Base-by-base conservation (phyloP, 2,888 invertebrate genomes). In the Chrysopilus asiliformis region DNA sequence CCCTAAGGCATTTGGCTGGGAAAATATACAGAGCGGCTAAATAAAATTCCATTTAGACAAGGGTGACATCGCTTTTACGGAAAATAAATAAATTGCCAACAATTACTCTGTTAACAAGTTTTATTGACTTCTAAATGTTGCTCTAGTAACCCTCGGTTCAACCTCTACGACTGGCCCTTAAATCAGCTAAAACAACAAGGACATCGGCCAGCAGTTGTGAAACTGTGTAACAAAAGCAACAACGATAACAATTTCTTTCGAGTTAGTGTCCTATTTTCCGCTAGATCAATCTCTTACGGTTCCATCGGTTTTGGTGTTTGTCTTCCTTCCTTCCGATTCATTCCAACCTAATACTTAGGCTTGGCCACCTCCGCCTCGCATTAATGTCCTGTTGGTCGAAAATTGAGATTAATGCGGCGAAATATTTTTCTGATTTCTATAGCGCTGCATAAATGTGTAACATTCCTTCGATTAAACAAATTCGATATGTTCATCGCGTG, bases 21-120 rank as follows among this genome's bases (percentile, higher is more conserved):
- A n/a, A n/a, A n/a, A n/a, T n/a, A n/a, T n/a, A n/a, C n/a, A n/a
- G n/a, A n/a, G n/a, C 22, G 10, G 22, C 10, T 10, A 22, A 22
- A 22, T 22, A 22, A 22, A 22, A 22, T 7, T 22, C 22, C 22
- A 22, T 22, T 22, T 22, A 10, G 22, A 7, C 22, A 22, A 22
- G 22, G 22, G 22, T 22, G 22, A 22, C 22, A 22, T 7, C 7
- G 22, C 22, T 40, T 37, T 42, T 43, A 48, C 46, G 46, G 45
- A 45, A 57, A 56, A 58, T 53, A 58, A 58, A 60, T 60, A 60
- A 60, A 60, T 60, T 58, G 59, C 57, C 52, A 50, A 57, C 60
- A 60, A 60, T 60, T 60, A 60, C 60, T 52, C 53, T 56, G 60
- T 60, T 60, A 60, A 60, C 60, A 60, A 60, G 58, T 60, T 60